These are phyloP conservation scores for Coendou prehensilis DNA, from an alignment of 2,797 vertebrate species.

Conservation along the genomic window DNA sequence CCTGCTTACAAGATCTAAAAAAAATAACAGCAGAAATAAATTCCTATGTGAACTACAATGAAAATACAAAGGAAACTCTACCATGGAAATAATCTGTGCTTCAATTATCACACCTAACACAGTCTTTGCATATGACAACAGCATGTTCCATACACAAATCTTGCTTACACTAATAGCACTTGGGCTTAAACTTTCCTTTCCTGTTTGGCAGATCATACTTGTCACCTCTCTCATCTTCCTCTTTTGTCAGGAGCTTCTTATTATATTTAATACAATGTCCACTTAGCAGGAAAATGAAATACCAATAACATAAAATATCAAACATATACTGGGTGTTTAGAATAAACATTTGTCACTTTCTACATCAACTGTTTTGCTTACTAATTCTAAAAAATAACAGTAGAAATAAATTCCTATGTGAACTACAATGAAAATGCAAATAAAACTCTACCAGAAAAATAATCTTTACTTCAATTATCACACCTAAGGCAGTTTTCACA, in stretches of 20 bases:
- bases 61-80: neutral
- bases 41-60: neutral
- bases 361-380: too few relatives aligned
- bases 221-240: neutral
- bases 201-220: neutral
- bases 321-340: too few relatives aligned
- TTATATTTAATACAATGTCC: too few relatives aligned
- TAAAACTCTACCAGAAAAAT: neutral
- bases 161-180: neutral
- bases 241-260: too few relatives aligned
- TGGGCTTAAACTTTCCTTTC: neutral
- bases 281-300: too few relatives aligned
- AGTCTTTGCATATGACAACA: neutral
- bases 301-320: too few relatives aligned
- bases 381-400: too few relatives aligned
- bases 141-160: neutral
- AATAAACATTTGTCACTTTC: too few relatives aligned
- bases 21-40: neutral
- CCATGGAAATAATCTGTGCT: neutral
- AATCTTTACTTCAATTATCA: neutral
- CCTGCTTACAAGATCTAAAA: neutral
- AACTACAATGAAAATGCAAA: neutral
- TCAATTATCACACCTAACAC: neutral
- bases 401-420: neutral
- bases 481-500: neutral